A percentile compares a stretch with the other conserved stretches of the same genome.
These are phyloP conservation scores for Hydrozoanthus tunicans DNA, from an alignment of 64 coral and sea anemone species.

Conservation along the genomic window DNA sequence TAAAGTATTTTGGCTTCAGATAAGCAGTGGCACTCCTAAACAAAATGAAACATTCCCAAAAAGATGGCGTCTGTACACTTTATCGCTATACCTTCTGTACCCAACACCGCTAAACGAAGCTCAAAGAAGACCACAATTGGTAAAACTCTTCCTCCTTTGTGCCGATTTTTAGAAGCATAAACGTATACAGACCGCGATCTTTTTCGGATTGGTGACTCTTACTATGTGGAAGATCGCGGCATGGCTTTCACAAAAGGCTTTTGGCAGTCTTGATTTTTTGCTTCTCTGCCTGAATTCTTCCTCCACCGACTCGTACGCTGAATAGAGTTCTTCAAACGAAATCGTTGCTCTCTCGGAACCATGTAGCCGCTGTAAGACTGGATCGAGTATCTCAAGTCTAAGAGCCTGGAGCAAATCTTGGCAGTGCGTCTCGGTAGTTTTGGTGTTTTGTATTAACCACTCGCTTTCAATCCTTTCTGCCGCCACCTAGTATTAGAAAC, in stretches of 20 bases:
- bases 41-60: too few species aligned
- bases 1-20: too few species aligned
- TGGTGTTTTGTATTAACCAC: constrained; percentile 43
- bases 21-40: too few species aligned
- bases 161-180: too few species aligned
- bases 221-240: constrained; percentile 36
- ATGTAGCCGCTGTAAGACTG: constrained; percentile 43
- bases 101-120: too few species aligned
- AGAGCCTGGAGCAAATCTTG: constrained; percentile 38
- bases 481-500: neutral
- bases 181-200: too few species aligned
- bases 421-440: constrained; percentile 15
- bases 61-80: too few species aligned
- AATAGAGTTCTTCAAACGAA: constrained; percentile 34
- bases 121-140: too few species aligned
- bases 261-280: neutral
- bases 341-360: constrained; percentile 5
- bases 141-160: too few species aligned
- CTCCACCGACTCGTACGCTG: constrained; percentile 16
- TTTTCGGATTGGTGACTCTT: neutral
- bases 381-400: constrained; percentile 47
- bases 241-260: constrained; percentile 31
- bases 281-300: neutral
- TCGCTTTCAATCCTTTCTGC: constrained; percentile 28
- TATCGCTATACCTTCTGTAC: too few species aligned